Percentiles rank a stretch among this genome's conserved stretches.
Conservation (phyloP, 1,140 invertebrate species). For the Ceratitis capitata region DNA sequence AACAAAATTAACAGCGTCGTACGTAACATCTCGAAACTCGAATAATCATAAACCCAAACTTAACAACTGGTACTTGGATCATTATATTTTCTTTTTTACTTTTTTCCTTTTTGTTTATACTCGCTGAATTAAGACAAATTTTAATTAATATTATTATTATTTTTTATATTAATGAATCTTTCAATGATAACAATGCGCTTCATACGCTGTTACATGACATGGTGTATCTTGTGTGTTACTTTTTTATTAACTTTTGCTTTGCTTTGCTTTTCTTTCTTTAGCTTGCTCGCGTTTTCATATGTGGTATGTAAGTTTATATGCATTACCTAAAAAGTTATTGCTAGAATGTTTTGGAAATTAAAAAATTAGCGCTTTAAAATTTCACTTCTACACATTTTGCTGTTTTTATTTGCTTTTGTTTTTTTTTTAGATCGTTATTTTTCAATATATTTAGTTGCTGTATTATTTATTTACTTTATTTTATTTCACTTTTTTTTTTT, state of each 20-base stretch:
- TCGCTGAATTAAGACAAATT: not conserved
- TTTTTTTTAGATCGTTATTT: conserved; percentile 40
- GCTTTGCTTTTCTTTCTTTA: not conserved
- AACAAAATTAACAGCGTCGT: conserved; percentile 36
- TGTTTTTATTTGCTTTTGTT: conserved; percentile 31
- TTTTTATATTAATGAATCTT: not conserved
- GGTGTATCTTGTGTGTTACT: not conserved
- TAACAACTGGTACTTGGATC: conserved; percentile 24
- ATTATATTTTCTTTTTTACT: not conserved
- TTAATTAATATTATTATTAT: not conserved
- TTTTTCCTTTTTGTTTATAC: too few relatives aligned
- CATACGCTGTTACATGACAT: not conserved
- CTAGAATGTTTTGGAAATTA: conserved; percentile 15
- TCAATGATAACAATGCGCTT: not conserved
- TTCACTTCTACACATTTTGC: not conserved
- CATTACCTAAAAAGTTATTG: conserved; percentile 32
- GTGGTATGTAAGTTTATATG: not conserved
- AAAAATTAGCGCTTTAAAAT: conserved; percentile 36
- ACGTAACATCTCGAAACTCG: conserved; percentile 17
- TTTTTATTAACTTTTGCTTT: not conserved
- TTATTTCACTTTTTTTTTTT: conserved; percentile 29
- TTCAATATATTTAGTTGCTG: conserved; percentile 25
- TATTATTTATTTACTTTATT: not conserved
- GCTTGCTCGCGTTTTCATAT: not conserved
- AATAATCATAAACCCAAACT: conserved; percentile 35